These are phyloP conservation scores for Lineus longissimus DNA, from an alignment of 1,140 invertebrate genomes.

Conservation along the genomic window DNA sequence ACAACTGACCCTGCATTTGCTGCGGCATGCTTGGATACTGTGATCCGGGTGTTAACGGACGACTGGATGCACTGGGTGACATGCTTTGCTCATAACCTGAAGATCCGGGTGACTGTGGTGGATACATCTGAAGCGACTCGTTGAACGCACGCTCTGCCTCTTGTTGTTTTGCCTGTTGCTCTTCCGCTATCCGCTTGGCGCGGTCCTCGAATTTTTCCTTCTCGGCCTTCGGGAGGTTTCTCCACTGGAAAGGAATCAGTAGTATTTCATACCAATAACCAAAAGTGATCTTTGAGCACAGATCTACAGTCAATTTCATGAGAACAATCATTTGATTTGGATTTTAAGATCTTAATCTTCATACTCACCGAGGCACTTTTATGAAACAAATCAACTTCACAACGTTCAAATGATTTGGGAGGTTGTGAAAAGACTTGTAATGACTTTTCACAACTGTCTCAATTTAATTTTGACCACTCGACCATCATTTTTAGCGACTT, in stretches of 20 bases:
- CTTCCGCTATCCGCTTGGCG: conserved; percentile 42
- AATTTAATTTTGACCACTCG: no score
- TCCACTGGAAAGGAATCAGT: conserved; percentile 74
- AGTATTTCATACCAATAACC: background rate
- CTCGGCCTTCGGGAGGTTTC: conserved; percentile 76
- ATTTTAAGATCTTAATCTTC: no score
- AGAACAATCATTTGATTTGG: no score
- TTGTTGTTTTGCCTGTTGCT: conserved; percentile 44
- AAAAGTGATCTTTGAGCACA: background rate
- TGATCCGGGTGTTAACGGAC: conserved; percentile 21
- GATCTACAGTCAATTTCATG: background rate
- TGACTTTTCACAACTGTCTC: no score
- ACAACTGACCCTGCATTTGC: conserved; percentile 12
- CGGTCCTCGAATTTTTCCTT: conserved; percentile 84
- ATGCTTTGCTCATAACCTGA: conserved; percentile 20
- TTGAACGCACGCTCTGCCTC: conserved; percentile 44
- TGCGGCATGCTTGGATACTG: conserved; percentile 5
- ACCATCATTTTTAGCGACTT: no score
- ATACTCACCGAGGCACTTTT: no score
- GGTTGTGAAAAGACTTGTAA: no score
- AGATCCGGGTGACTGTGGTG: conserved; percentile 36
- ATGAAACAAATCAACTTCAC: no score
- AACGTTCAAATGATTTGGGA: no score
- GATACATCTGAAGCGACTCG: conserved; percentile 28
- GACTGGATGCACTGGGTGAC: conserved; percentile 19